Evolutionary conservation across 2,888 invertebrate species (phyloP), one percentile per base, ranked within the genome.

Genomic region (Zonitis immaculata): DNA sequence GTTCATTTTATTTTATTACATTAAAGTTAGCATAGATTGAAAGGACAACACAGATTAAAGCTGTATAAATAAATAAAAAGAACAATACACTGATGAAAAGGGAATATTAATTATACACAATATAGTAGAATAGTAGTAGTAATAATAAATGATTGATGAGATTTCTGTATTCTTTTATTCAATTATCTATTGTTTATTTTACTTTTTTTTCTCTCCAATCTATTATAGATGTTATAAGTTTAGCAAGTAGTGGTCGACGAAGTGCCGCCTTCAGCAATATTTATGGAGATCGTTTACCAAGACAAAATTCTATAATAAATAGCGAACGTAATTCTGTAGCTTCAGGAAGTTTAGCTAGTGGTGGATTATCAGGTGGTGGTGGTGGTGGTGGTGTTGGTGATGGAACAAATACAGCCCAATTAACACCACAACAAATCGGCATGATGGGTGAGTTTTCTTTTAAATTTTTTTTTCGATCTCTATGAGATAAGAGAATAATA

Each of bases 391-490:
- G 62, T 20, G 60, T 8, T 16, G 47, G 50, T 20, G 73, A 71
- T 50, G 71, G 69, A 12, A 78, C 50, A 32, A 48, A 35, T 42
- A 82, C 84, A 28, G 79, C 84, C 1, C 84, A 83, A 56, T 79
- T 93, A 28, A 89, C 91, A 3, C 90, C 93, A 1, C 91, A 92
- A 70, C 92, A 94, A 66, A 80, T 94, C 26, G 94, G 94, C 54
- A 89, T 91, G 25, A 88, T 94, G 84, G 94, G 91, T 89, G 76
- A 86, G 87, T 83, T 14, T 22, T 50, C 42, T 22, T 44, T 51
- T 48, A 35, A 47, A 47, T 49, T 14, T 30, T 45, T 25, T 44
- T 53, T 50, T 8, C 46, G 25, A 43, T 32, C 3, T 14, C 44
- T 57, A 56, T 49, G 47, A 44, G n/a, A 54, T 58, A 58, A 50